phyloP scores from a whole-genome alignment of 1,140 invertebrate genomes.

The Schlechtendalia chinensis region DNA sequence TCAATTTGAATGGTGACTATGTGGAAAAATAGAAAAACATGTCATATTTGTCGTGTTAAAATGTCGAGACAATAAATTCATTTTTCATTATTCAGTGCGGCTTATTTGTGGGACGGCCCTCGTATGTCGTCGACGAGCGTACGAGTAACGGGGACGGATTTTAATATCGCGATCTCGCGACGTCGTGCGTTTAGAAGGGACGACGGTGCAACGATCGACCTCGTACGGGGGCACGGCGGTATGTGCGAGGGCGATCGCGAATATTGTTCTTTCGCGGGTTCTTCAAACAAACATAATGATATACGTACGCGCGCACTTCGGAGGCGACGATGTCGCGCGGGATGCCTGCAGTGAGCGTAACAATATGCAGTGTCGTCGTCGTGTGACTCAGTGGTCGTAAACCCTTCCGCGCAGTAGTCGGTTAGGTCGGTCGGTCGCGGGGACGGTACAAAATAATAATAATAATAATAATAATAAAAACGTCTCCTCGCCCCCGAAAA shows the following conservation, averaged over 20 bases:
- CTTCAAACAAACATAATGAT: slow-evolving; percentile 31
- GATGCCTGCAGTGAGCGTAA: neutral
- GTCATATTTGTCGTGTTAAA: no score
- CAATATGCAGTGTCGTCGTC: slow-evolving; percentile 3
- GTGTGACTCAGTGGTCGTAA: slow-evolving; percentile 42
- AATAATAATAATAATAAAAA: neutral
- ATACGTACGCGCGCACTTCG: neutral
- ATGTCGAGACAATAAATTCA: no score
- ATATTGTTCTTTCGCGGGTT: slow-evolving; percentile 33
- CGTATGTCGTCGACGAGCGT: no score
- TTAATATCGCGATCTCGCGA: slow-evolving; percentile 20
- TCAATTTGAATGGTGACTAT: no score
- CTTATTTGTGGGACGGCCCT: no score
- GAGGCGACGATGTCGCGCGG: no score
- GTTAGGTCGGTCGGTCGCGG: neutral
- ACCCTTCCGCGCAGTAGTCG: slow-evolving; percentile 14
- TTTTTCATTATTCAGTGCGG: no score
- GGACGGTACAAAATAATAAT: neutral
- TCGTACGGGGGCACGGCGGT: no score
- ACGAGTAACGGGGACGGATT: neutral
- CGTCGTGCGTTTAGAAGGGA: neutral
- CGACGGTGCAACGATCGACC: neutral
- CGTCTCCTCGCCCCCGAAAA: slow-evolving; percentile 7
- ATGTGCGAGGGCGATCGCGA: neutral
- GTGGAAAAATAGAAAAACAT: no score